These are phyloP conservation scores for Nibea albiflora DNA, from an alignment of 2,113 vertebrate genomes.

Conservation along the genomic window DNA sequence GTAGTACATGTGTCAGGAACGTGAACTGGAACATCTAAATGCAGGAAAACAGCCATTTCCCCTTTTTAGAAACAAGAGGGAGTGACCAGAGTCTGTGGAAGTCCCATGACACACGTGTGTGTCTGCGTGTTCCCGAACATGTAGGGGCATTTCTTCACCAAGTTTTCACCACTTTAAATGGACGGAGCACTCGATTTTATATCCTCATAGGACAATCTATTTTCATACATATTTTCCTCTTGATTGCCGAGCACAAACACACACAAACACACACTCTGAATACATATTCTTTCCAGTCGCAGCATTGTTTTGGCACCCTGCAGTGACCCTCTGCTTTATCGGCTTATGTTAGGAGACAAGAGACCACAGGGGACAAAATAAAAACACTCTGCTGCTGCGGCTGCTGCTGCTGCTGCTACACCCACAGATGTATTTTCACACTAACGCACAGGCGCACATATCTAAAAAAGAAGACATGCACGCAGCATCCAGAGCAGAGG, in stretches of 20 bases:
- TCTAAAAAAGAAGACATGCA: constrained; percentile 1
- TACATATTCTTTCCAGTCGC: background rate
- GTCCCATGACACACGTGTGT: background rate
- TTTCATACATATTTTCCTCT: constrained; percentile 5
- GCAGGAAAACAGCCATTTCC: constrained; percentile 37
- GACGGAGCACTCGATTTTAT: background rate
- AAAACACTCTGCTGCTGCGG: constrained; percentile 51
- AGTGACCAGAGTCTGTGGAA: constrained; percentile 15
- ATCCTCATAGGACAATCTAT: background rate
- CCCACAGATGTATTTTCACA: constrained; percentile 41
- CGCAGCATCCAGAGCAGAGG: constrained; percentile 5
- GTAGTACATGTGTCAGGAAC: background rate
- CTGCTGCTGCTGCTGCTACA: constrained; percentile 23
- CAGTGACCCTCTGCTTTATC: constrained; percentile 51
- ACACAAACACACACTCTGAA: constrained; percentile 1
- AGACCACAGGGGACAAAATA: constrained; percentile 55
- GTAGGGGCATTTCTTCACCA: background rate
- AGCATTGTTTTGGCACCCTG: constrained; percentile 53
- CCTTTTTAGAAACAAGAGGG: constrained; percentile 12
- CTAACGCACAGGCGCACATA: constrained; percentile 16
- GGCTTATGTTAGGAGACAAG: constrained; percentile 55
- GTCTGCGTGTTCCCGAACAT: background rate
- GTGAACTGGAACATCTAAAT: constrained; percentile 7
- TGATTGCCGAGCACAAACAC: background rate
- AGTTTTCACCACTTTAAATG: background rate